Percentiles rank a stretch among this genome's conserved stretches.
phyloP scores from a whole-genome alignment of 2,113 vertebrate genomes.

The Otis tarda region DNA sequence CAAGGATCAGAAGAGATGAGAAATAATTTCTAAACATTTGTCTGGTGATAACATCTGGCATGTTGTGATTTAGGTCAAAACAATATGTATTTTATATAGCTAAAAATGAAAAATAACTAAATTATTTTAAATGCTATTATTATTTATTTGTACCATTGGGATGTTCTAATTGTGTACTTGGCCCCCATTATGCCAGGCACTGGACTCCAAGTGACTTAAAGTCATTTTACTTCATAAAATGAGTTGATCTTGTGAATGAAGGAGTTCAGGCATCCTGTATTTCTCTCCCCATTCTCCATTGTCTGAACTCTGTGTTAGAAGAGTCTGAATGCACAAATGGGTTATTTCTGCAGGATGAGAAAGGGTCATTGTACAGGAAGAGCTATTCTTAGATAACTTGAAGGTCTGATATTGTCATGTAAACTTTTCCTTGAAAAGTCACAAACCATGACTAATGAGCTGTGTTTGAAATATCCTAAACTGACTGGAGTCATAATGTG shows the following conservation, averaged over 20 bases:
- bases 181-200: not conserved
- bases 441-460: not conserved
- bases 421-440: not conserved
- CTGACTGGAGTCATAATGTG: not conserved
- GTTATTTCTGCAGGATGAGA: not conserved
- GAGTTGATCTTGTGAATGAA: not conserved
- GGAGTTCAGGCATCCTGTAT: not conserved
- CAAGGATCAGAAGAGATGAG: not conserved
- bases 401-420: not conserved
- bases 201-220: not conserved
- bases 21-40: not conserved
- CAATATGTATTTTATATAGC: not conserved
- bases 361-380: not conserved
- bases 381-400: not conserved
- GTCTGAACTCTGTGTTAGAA: not conserved
- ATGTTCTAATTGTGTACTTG: not conserved
- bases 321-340: not conserved
- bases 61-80: not conserved
- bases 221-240: not conserved
- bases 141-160: not conserved
- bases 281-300: not conserved
- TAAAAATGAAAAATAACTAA: not conserved
- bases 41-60: not conserved
- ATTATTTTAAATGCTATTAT: not conserved
- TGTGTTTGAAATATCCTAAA: not conserved